Conservation (phyloP, 2,113 vertebrate species). For the Pipra filicauda region DNA sequence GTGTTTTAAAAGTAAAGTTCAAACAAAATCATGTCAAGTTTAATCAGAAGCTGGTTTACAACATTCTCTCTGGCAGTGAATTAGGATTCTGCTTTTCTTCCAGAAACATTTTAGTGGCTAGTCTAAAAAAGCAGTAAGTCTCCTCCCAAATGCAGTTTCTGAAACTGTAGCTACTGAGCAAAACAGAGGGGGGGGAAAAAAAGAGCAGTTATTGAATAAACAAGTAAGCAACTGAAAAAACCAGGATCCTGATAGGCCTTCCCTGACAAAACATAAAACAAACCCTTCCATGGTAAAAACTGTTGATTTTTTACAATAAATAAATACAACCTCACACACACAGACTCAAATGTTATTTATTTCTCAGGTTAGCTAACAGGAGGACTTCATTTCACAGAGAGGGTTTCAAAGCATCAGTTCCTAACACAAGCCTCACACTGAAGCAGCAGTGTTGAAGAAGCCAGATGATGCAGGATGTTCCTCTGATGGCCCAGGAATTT, state of each 20-base stretch:
- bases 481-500: neutral
- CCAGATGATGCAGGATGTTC: neutral
- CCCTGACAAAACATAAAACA: neutral
- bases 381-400: neutral
- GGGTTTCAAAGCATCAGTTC: neutral
- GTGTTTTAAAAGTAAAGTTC: slow-evolving; percentile 34
- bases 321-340: neutral
- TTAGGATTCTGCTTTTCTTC: neutral
- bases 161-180: neutral
- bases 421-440: neutral
- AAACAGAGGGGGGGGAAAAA: neutral
- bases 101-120: neutral
- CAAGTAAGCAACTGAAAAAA: neutral
- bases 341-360: neutral
- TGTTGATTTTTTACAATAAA: neutral
- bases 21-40: slow-evolving; percentile 7
- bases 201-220: slow-evolving; percentile 8
- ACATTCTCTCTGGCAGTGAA: neutral
- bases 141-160: neutral
- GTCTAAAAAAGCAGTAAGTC: neutral
- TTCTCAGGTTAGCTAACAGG: neutral
- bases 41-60: slow-evolving; percentile 8
- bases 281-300: neutral
- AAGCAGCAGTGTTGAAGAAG: neutral
- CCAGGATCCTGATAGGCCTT: neutral